Percentiles rank a stretch among this genome's conserved stretches.
These are phyloP conservation scores for Bagarius yarrelli DNA, from an alignment of 2,113 vertebrate genomes.

Conservation along the genomic window DNA sequence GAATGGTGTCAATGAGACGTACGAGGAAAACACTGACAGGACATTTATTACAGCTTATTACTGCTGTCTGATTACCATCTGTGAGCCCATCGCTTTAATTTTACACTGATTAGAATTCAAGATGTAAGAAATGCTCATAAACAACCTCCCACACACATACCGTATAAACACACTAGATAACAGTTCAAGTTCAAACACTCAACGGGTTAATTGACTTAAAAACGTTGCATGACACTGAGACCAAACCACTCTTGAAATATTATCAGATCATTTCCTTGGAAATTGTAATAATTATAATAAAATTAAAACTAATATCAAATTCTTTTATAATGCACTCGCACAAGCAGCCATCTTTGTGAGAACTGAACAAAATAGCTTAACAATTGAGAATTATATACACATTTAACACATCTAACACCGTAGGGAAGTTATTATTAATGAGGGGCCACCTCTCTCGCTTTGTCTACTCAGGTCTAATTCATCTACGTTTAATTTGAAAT, in stretches of 20 bases:
- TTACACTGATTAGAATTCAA: slow-evolving; percentile 4
- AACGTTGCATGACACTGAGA: too few species aligned
- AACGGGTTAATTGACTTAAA: too few species aligned
- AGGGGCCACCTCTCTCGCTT: slow-evolving; percentile 20
- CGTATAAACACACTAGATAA: not conserved
- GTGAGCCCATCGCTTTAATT: not conserved
- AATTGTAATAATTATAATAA: too few species aligned
- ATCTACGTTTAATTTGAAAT: slow-evolving; percentile 35
- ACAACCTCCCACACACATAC: not conserved
- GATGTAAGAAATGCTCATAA: not conserved
- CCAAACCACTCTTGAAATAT: too few species aligned
- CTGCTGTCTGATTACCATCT: slow-evolving; percentile 28
- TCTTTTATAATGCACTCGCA: not conserved
- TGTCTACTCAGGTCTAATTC: slow-evolving; percentile 17
- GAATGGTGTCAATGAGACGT: slow-evolving; percentile 12
- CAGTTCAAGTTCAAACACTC: too few species aligned
- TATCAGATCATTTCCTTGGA: too few species aligned
- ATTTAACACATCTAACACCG: not conserved
- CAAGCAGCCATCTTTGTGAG: not conserved
- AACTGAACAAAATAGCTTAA: not conserved
- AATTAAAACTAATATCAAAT: too few species aligned
- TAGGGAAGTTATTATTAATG: slow-evolving; percentile 4
- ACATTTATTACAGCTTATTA: slow-evolving; percentile 26
- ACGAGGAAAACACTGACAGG: slow-evolving; percentile 1
- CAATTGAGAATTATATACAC: not conserved